These are phyloP conservation scores for Julus scanicus DNA, from an alignment of 2,888 invertebrate species.

Conservation along the genomic window DNA sequence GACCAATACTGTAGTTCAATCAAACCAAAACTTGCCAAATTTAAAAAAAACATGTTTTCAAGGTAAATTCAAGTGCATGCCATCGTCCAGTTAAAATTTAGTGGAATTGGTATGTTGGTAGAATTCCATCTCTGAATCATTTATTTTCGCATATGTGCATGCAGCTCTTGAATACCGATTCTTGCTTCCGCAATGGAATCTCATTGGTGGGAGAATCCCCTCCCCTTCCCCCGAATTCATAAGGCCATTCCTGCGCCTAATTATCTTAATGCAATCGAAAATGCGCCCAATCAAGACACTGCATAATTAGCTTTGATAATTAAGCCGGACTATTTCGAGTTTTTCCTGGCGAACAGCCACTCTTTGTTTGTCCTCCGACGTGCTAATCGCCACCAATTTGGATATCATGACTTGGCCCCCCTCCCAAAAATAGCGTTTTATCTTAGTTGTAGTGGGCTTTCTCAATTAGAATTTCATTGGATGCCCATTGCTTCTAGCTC, in stretches of 20 bases:
- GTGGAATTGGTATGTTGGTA: not conserved
- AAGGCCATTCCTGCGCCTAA: not conserved
- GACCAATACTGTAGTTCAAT: too few species aligned
- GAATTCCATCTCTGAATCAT: not conserved
- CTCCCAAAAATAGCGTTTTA: not conserved
- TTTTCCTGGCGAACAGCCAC: constrained; percentile 24
- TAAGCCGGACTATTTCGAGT: constrained; percentile 20
- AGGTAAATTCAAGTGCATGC: not conserved
- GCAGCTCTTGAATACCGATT: not conserved
- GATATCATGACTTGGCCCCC: not conserved
- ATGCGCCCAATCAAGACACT: constrained; percentile 43
- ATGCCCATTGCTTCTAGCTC: not conserved
- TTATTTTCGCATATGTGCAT: not conserved
- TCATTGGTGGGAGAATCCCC: not conserved
- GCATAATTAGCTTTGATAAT: constrained; percentile 49
- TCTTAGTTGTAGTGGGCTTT: not conserved
- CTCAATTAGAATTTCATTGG: not conserved
- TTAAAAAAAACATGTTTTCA: too few species aligned
- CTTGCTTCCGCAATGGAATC: not conserved
- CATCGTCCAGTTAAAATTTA: not conserved
- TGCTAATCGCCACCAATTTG: constrained; percentile 40
- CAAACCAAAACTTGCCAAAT: too few species aligned
- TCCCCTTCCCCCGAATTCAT: not conserved
- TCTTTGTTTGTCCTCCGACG: constrained; percentile 34
- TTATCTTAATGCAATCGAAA: constrained; percentile 40